phyloP scores from a whole-genome alignment of 2,797 vertebrate genomes.

The Hydrophis major region DNA sequence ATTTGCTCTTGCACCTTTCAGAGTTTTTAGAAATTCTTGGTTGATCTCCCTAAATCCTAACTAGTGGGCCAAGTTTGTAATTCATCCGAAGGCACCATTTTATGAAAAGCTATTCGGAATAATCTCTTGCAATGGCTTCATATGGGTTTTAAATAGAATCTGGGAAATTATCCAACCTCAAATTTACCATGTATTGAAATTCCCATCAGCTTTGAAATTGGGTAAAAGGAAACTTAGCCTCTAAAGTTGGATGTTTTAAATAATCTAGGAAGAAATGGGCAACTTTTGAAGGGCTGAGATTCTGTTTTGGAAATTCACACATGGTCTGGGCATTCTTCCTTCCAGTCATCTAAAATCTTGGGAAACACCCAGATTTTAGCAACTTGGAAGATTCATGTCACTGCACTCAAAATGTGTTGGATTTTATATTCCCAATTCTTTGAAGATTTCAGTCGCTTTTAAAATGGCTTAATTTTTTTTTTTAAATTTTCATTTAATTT shows the following conservation, averaged over 20 bases:
- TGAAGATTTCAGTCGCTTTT: neutral
- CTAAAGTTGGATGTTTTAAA: neutral
- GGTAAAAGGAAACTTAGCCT: neutral
- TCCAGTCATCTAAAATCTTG: neutral
- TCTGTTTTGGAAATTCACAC: neutral
- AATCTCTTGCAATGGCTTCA: neutral
- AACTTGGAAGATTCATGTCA: neutral
- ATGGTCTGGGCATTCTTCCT: neutral
- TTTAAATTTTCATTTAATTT: neutral
- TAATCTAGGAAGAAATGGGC: neutral
- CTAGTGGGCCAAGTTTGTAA: neutral
- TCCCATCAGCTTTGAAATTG: neutral
- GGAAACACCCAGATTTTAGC: neutral
- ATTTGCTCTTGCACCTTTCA: neutral
- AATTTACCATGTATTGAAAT: neutral
- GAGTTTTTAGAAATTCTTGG: neutral
- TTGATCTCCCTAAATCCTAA: neutral
- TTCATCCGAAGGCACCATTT: neutral
- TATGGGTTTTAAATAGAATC: neutral
- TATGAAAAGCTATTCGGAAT: neutral
- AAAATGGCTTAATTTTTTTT: neutral
- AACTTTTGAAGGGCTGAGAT: neutral
- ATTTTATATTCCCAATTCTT: neutral
- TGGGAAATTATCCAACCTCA: neutral
- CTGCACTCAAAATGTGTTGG: neutral